These are phyloP conservation scores for Euplexia lucipara DNA, from an alignment of 2,888 invertebrate genomes.

Conservation along the genomic window DNA sequence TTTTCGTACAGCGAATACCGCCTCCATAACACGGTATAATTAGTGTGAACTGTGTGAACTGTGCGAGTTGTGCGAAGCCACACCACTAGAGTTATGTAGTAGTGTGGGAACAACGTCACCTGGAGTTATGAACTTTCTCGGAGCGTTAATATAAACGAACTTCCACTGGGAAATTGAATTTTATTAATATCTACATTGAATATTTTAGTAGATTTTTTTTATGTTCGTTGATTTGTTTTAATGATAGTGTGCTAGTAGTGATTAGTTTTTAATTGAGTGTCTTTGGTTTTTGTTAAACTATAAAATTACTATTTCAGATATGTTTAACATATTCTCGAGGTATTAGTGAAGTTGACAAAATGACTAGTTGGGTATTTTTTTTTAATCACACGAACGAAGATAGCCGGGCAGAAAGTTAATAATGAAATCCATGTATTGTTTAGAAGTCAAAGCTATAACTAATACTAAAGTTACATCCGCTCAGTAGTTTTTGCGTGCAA, in stretches of 20 bases:
- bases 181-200: conserved; percentile 63
- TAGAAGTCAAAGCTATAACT: too few relatives aligned
- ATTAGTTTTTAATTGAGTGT: conserved; percentile 8
- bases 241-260: background rate
- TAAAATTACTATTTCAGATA: background rate
- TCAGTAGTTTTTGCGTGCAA: too few relatives aligned
- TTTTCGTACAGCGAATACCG: conserved; percentile 52
- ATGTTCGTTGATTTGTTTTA: background rate
- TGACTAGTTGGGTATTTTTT: background rate
- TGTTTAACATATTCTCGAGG: background rate
- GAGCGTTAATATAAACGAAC: conserved; percentile 80
- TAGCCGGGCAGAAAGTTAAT: too few relatives aligned
- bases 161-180: conserved; percentile 77
- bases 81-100: conserved; percentile 69
- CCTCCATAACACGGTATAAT: conserved; percentile 59
- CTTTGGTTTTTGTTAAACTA: background rate
- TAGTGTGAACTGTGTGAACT: conserved; percentile 42
- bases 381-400: background rate
- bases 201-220: conserved; percentile 32
- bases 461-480: too few relatives aligned
- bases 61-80: conserved; percentile 33
- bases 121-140: conserved; percentile 81
- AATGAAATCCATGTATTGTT: too few relatives aligned
- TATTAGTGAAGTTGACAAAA: background rate
- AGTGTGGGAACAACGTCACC: conserved; percentile 85